Percentiles rank a stretch among this genome's conserved stretches.
Conservation (phyloP, 2,888 invertebrate genomes). For the Drosophila siamana region DNA sequence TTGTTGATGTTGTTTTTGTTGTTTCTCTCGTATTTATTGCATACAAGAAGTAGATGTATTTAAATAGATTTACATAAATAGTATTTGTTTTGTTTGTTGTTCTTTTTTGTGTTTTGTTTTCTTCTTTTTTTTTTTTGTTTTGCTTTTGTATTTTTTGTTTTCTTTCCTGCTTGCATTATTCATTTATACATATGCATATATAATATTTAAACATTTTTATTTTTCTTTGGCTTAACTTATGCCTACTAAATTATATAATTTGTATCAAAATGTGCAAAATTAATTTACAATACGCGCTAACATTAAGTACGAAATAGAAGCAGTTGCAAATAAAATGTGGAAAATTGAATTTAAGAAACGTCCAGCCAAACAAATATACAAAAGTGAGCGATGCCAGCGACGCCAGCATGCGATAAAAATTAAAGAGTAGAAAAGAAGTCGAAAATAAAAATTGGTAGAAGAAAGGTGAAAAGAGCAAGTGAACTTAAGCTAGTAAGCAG, state of each 20-base stretch:
- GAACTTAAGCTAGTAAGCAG: slow-evolving; percentile 25
- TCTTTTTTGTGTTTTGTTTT: slow-evolving; percentile 45
- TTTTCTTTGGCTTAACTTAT: slow-evolving; percentile 85
- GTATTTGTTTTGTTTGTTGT: slow-evolving; percentile 39
- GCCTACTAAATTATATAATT: slow-evolving; percentile 67
- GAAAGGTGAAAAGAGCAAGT: neutral
- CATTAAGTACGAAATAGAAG: slow-evolving; percentile 70
- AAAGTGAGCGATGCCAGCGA: slow-evolving; percentile 45
- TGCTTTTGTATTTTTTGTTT: slow-evolving; percentile 69
- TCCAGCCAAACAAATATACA: slow-evolving; percentile 67
- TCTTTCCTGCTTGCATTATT: slow-evolving; percentile 69
- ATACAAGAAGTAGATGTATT: slow-evolving; percentile 30
- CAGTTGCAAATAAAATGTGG: slow-evolving; percentile 60
- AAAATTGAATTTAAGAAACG: slow-evolving; percentile 35
- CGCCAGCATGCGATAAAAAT: slow-evolving; percentile 6
- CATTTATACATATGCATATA: slow-evolving; percentile 25
- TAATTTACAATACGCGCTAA: slow-evolving; percentile 69
- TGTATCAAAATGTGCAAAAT: slow-evolving; percentile 70
- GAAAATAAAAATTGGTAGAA: too few species aligned
- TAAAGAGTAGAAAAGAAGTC: slow-evolving; percentile 12
- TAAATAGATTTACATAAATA: slow-evolving; percentile 63
- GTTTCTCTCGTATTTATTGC: slow-evolving; percentile 25
- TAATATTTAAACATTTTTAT: slow-evolving; percentile 72
- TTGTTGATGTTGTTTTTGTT: slow-evolving; percentile 40
- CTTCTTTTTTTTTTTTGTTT: slow-evolving; percentile 51